Evolutionary conservation across 2,113 vertebrate genomes (phyloP).

Genomic region (Tiliqua scincoides): DNA sequence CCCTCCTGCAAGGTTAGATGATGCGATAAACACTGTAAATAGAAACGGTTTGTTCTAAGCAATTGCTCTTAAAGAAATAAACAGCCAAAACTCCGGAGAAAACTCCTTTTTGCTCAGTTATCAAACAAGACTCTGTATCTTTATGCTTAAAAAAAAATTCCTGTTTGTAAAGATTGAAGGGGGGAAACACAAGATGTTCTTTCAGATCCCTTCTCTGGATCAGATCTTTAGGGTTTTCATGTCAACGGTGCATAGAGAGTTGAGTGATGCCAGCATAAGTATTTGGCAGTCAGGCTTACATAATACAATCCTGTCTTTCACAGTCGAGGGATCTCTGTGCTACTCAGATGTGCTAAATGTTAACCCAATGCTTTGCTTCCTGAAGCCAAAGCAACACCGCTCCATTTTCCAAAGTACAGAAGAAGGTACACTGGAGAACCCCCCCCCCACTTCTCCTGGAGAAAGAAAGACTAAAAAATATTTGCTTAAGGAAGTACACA

Average conservation of each 20-base stretch:
- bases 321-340: conserved; percentile 64
- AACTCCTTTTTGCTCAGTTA: conserved; percentile 53
- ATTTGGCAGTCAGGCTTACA: conserved; percentile 70
- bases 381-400: conserved; percentile 60
- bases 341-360: conserved; percentile 66
- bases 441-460: conserved; percentile 15
- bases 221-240: conserved; percentile 72
- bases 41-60: conserved; percentile 61
- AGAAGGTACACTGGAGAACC: not conserved
- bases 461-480: conserved; percentile 44
- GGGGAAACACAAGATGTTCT: conserved; percentile 56
- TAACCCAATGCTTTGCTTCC: conserved; percentile 64
- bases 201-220: conserved; percentile 68
- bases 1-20: conserved; percentile 45
- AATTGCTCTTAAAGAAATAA: conserved; percentile 68
- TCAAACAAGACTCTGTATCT: conserved; percentile 69
- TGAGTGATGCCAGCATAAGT: conserved; percentile 66
- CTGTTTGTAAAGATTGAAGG: conserved; percentile 64
- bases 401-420: conserved; percentile 59
- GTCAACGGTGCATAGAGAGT: conserved; percentile 73
- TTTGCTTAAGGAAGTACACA: conserved; percentile 64
- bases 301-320: conserved; percentile 75
- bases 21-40: conserved; percentile 65
- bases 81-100: conserved; percentile 51
- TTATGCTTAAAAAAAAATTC: conserved; percentile 43